Percentiles rank a stretch among this genome's conserved stretches.
phyloP scores from a whole-genome alignment of 2,113 vertebrate species.

The Burhinus bistriatus region DNA sequence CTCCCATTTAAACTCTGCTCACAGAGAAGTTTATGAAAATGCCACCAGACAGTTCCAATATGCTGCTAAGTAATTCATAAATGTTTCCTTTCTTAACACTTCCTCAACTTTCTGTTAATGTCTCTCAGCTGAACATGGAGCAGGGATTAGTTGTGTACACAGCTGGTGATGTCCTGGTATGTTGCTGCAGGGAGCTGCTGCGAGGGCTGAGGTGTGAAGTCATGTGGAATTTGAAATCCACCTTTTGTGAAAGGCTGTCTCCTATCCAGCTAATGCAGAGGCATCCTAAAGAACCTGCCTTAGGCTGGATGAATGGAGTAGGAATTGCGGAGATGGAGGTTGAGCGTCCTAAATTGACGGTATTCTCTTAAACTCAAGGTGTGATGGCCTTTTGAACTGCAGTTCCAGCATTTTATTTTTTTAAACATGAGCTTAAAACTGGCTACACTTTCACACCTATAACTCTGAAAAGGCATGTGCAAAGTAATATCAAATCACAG shows the following conservation, averaged over 20 bases:
- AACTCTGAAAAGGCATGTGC: background rate
- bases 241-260: background rate
- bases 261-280: background rate
- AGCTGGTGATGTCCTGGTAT: background rate
- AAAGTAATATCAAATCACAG: background rate
- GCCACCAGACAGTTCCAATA: background rate
- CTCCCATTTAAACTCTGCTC: background rate
- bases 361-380: too few species aligned
- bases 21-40: background rate
- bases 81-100: background rate
- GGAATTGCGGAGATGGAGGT: background rate
- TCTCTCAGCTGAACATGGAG: background rate
- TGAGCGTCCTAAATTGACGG: background rate
- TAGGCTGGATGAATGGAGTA: background rate
- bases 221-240: background rate
- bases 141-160: background rate
- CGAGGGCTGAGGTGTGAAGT: background rate
- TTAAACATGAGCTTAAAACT: background rate
- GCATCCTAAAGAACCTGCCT: background rate
- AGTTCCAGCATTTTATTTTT: background rate
- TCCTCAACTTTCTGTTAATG: background rate
- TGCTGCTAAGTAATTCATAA: background rate
- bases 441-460: background rate
- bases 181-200: background rate
- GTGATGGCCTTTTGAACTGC: background rate